phyloP scores from a whole-genome alignment of 2,797 vertebrate genomes.

The Luscinia megarhynchos region DNA sequence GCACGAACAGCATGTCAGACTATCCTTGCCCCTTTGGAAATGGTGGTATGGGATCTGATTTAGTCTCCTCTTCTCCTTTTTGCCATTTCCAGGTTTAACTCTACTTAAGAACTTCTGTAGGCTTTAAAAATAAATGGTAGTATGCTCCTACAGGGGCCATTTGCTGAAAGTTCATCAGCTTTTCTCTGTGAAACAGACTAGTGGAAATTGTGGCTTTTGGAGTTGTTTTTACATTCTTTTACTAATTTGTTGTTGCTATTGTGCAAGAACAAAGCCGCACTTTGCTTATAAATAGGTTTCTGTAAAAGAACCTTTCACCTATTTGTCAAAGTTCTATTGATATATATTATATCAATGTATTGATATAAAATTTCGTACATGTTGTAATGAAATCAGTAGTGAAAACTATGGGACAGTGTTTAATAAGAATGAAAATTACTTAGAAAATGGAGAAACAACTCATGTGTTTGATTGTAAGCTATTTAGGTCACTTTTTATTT shows the following conservation, averaged over 20 bases:
- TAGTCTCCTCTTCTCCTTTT: not conserved
- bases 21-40: not conserved
- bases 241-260: not conserved
- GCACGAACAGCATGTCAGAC: not conserved
- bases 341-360: not conserved
- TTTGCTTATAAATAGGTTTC: not conserved
- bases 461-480: fast-evolving
- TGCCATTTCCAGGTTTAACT: not conserved
- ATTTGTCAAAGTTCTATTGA: not conserved
- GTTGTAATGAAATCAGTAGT: not conserved
- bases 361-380: not conserved
- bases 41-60: not conserved
- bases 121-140: not conserved
- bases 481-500: not conserved
- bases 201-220: not conserved
- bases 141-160: not conserved
- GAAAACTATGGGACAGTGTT: not conserved
- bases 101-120: not conserved
- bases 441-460: not conserved
- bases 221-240: not conserved
- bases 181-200: not conserved
- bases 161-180: not conserved
- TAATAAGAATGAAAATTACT: not conserved
- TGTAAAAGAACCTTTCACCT: not conserved
- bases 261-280: not conserved